Percentiles rank a stretch among this genome's conserved stretches.
Conservation (phyloP, 2,888 invertebrate genomes). For the Morpho deidamia region DNA sequence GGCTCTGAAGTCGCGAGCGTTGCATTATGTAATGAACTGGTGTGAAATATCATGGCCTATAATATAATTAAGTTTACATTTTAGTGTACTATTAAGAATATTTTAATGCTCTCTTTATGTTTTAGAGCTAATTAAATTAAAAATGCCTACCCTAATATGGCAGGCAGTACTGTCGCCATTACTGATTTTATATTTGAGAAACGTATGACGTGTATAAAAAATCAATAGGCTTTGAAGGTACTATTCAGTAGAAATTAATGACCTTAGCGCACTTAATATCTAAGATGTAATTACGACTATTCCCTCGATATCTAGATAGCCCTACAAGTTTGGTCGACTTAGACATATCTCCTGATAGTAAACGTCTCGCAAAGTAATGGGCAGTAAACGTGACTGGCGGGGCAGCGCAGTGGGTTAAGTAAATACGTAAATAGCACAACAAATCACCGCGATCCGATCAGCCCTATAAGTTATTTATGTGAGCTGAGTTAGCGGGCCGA, state of each 20-base stretch:
- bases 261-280: neutral
- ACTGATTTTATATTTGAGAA: no score
- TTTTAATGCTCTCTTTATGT: no score
- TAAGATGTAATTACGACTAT: neutral
- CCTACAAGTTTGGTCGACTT: neutral
- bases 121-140: no score
- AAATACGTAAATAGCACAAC: conserved; percentile 65
- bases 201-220: no score
- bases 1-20: no score
- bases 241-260: neutral
- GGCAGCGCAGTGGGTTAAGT: conserved; percentile 36
- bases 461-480: conserved; percentile 69
- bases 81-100: no score
- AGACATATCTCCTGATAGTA: neutral
- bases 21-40: no score
- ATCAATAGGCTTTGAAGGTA: no score
- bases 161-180: no score
- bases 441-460: conserved; percentile 72
- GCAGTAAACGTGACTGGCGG: conserved; percentile 22
- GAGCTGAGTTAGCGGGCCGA: conserved; percentile 43
- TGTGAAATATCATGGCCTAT: no score
- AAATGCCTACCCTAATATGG: no score
- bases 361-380: conserved; percentile 11
- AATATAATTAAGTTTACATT: no score
- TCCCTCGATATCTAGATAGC: neutral